A percentile compares a stretch with the other conserved stretches of the same genome.
phyloP scores from a whole-genome alignment of 2,888 invertebrate species.

The Caenorhabditis imperialis region DNA sequence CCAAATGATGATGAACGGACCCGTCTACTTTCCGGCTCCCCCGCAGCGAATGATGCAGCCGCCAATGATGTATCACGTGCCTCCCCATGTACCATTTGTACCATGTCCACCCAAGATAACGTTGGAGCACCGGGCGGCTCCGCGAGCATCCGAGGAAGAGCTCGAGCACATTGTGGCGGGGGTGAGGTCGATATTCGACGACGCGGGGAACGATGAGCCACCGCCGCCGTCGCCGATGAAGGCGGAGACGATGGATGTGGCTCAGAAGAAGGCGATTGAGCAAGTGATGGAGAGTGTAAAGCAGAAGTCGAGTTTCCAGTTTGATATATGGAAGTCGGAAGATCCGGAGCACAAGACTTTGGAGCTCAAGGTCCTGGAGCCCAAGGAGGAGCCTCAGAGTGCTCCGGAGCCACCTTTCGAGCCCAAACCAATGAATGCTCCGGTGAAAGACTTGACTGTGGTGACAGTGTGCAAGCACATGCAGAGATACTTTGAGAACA shows the following conservation, averaged over 20 bases:
- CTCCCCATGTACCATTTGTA: neutral
- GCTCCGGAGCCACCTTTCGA: neutral
- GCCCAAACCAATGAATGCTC: neutral
- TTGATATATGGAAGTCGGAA: neutral
- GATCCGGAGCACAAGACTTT: neutral
- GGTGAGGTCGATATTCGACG: neutral
- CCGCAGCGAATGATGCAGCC: neutral
- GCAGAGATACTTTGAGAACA: constrained; percentile 6
- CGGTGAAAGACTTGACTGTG: neutral
- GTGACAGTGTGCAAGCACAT: constrained; percentile 12
- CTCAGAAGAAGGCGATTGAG: neutral
- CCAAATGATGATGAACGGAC: neutral
- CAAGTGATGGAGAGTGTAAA: no score
- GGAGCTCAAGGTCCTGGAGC: neutral
- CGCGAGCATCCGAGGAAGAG: neutral
- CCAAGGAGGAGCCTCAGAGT: neutral
- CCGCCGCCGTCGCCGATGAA: neutral
- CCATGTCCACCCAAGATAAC: neutral
- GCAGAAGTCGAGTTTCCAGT: neutral
- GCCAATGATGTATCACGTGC: neutral
- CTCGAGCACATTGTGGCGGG: neutral
- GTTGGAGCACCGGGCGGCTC: neutral
- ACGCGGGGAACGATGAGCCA: neutral
- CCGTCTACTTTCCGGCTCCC: neutral
- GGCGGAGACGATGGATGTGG: neutral